phyloP scores from a whole-genome alignment of 2,888 invertebrate species.

The Pollenia amentaria region DNA sequence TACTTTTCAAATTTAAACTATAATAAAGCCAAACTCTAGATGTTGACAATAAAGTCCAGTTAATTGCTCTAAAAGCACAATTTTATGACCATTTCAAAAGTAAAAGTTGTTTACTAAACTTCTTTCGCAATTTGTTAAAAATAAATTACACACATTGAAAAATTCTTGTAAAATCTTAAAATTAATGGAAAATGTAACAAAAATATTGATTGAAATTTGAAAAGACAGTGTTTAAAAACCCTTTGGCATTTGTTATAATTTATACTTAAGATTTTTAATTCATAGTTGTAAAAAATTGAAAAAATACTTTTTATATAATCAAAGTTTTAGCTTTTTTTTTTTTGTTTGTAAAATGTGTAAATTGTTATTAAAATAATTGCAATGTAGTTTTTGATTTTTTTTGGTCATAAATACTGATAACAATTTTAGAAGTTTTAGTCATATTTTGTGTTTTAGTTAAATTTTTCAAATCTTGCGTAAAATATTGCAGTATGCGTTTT shows the following conservation, averaged over 20 bases:
- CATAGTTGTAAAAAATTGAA: not conserved
- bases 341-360: slow-evolving; percentile 38
- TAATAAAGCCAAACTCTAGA: slow-evolving; percentile 1
- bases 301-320: not conserved
- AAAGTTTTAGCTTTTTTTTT: not conserved
- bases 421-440: not conserved
- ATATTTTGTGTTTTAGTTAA: not conserved
- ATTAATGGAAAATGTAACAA: not conserved
- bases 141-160: slow-evolving; percentile 19
- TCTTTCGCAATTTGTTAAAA: slow-evolving; percentile 26
- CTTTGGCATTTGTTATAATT: slow-evolving; percentile 40
- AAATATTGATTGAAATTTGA: not conserved
- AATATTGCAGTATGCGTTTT: slow-evolving; percentile 8
- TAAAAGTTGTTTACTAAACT: slow-evolving; percentile 66
- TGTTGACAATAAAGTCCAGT: not conserved
- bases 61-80: slow-evolving; percentile 20
- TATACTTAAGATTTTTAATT: slow-evolving; percentile 34
- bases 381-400: not conserved
- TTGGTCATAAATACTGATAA: slow-evolving; percentile 18
- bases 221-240: slow-evolving; percentile 22
- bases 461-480: not conserved
- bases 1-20: too few relatives aligned
- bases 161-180: slow-evolving; percentile 31
- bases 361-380: slow-evolving; percentile 56
- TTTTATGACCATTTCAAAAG: slow-evolving; percentile 37